phyloP scores from a whole-genome alignment of 2,113 vertebrate genomes.

The Neopipo cinnamomea region DNA sequence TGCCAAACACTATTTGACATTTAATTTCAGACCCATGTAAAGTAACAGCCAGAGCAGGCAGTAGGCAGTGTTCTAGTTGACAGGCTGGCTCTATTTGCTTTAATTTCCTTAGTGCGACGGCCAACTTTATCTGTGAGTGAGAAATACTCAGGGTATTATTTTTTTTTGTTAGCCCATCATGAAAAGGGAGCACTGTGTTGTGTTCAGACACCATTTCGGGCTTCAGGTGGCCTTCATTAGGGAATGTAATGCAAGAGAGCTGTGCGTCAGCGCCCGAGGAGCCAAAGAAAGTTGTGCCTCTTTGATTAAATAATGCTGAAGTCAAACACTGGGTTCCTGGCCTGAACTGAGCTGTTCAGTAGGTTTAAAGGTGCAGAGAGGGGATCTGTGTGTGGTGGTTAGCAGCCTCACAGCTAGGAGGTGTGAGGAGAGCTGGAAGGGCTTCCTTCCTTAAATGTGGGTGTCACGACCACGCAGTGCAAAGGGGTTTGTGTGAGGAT shows the following conservation, averaged over 20 bases:
- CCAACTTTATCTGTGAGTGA: constrained; percentile 41
- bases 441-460: neutral
- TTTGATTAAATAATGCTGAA: neutral
- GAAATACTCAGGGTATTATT: neutral
- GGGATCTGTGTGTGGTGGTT: neutral
- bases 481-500: neutral
- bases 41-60: constrained; percentile 43
- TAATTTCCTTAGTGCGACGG: neutral
- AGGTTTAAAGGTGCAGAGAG: constrained; percentile 3
- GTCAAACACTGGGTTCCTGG: neutral
- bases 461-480: neutral
- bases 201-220: neutral
- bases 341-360: neutral
- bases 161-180: neutral
- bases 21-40: constrained; percentile 57
- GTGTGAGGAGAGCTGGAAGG: neutral
- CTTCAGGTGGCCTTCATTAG: constrained; percentile 44
- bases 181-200: constrained; percentile 26
- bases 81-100: constrained; percentile 47
- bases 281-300: neutral
- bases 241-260: neutral
- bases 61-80: constrained; percentile 11
- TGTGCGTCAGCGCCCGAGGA: accelerated
- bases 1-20: constrained; percentile 63
- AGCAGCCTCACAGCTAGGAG: neutral